Percentiles rank a stretch among this genome's conserved stretches.
These are phyloP conservation scores for Parelbella ahira DNA, from an alignment of 2,888 invertebrate species.

Conservation along the genomic window DNA sequence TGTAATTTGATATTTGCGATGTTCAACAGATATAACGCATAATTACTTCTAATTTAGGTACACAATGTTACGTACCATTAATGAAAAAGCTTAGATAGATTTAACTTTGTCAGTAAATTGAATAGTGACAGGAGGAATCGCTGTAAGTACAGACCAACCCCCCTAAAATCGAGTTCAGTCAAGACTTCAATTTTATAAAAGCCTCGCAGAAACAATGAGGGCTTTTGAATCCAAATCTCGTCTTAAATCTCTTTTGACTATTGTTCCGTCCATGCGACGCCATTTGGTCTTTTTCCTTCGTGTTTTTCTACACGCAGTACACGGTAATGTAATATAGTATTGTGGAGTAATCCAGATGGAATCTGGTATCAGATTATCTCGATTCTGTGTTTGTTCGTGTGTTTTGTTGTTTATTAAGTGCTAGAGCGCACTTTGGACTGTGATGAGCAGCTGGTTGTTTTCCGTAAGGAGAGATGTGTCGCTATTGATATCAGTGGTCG, in stretches of 20 bases:
- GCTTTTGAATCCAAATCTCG: conserved; percentile 69
- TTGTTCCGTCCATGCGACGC: conserved; percentile 54
- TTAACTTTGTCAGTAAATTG: no score
- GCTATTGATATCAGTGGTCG: not conserved
- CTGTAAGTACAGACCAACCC: conserved; percentile 37
- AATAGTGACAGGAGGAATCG: no score
- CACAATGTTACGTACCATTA: no score
- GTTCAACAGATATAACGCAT: no score
- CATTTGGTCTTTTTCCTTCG: conserved; percentile 42
- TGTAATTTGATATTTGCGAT: no score
- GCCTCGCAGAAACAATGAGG: conserved; percentile 64
- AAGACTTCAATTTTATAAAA: conserved; percentile 58
- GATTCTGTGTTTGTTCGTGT: conserved; percentile 34
- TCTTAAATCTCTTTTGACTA: conserved; percentile 68
- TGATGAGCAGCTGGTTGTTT: conserved; percentile 30
- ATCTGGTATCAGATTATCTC: conserved; percentile 58
- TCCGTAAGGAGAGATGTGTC: not conserved
- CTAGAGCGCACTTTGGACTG: conserved; percentile 10
- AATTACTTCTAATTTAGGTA: no score
- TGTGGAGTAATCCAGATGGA: conserved; percentile 49
- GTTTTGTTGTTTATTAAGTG: conserved; percentile 11
- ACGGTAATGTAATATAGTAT: conserved; percentile 69
- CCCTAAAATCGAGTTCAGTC: conserved; percentile 49
- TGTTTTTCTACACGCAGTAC: conserved; percentile 38
- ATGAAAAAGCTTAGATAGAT: no score